These are phyloP conservation scores for Bimastos eiseni DNA, from an alignment of 2,888 invertebrate species.

Conservation along the genomic window DNA sequence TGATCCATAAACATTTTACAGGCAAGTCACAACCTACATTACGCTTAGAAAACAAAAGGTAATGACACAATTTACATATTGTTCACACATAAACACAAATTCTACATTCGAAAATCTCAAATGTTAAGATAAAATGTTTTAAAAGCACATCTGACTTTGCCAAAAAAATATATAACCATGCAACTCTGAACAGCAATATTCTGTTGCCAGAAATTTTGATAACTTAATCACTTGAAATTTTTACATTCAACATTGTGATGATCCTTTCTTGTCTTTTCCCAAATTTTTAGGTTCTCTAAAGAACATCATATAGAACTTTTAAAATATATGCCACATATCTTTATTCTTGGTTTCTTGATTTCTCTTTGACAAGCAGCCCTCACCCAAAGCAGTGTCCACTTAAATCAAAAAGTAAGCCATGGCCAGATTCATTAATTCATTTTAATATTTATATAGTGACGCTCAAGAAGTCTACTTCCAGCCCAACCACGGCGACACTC, in stretches of 20 bases:
- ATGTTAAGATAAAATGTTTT: neutral
- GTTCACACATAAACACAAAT: neutral
- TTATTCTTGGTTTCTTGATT: neutral
- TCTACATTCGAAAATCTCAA: neutral
- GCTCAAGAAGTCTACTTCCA: too few species aligned
- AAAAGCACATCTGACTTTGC: neutral
- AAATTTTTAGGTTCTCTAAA: neutral
- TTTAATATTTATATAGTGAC: too few species aligned
- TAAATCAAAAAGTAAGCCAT: neutral
- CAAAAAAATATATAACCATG: neutral
- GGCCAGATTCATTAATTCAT: neutral
- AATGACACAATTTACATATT: neutral
- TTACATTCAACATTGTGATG: neutral
- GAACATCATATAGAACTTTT: neutral
- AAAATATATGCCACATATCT: neutral
- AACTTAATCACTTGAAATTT: neutral
- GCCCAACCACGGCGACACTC: too few species aligned
- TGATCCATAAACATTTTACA: neutral
- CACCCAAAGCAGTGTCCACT: neutral
- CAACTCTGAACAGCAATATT: neutral
- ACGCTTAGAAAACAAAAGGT: neutral
- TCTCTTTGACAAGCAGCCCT: neutral
- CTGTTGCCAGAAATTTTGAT: neutral
- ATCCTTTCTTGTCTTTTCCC: neutral
- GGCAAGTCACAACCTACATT: slow-evolving; percentile 13